Evolutionary conservation across 2,113 vertebrate genomes (phyloP).

Genomic region (Gambusia holbrooki): DNA sequence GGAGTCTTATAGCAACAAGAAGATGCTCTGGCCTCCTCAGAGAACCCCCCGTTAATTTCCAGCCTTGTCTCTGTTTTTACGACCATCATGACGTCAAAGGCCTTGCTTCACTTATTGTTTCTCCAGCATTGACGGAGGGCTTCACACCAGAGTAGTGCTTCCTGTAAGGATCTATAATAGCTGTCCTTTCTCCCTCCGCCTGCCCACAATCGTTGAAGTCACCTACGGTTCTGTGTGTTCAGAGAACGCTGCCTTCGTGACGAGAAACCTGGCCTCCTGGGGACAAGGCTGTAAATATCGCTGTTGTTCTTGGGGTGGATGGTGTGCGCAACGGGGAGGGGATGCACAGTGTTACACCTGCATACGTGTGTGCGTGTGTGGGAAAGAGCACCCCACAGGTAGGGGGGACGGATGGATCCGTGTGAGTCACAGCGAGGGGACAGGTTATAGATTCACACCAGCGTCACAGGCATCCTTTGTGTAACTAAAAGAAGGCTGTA

Average conservation of each 20-base stretch:
- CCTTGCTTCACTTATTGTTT: slow-evolving; percentile 53
- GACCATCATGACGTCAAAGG: slow-evolving; percentile 63
- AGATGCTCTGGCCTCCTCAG: slow-evolving; percentile 41
- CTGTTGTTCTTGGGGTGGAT: slow-evolving; percentile 58
- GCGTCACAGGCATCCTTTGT: slow-evolving; percentile 39
- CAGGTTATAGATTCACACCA: slow-evolving; percentile 37
- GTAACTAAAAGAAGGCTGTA: background rate
- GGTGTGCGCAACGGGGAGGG: slow-evolving; percentile 52
- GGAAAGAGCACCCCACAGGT: slow-evolving; percentile 32
- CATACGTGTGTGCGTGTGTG: slow-evolving; percentile 21
- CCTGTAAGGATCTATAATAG: slow-evolving; percentile 62
- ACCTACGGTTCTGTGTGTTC: slow-evolving; percentile 45
- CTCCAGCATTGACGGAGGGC: slow-evolving; percentile 35
- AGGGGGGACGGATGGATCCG: slow-evolving; percentile 31
- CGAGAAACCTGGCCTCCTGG: slow-evolving; percentile 52
- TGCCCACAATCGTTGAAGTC: slow-evolving; percentile 41
- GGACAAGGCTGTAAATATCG: slow-evolving; percentile 62
- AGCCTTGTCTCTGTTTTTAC: slow-evolving; percentile 51
- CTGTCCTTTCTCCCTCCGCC: slow-evolving; percentile 14
- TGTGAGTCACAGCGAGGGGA: slow-evolving; percentile 44
- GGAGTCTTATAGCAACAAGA: slow-evolving; percentile 64
- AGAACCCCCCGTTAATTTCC: slow-evolving; percentile 58
- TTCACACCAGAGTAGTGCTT: slow-evolving; percentile 54
- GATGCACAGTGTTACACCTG: slow-evolving; percentile 22
- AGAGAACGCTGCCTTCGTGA: slow-evolving; percentile 48